Evolutionary conservation across 2,888 invertebrate genomes (phyloP), one percentile per base, ranked within the genome.

Genomic region (Tiphia femorata): DNA sequence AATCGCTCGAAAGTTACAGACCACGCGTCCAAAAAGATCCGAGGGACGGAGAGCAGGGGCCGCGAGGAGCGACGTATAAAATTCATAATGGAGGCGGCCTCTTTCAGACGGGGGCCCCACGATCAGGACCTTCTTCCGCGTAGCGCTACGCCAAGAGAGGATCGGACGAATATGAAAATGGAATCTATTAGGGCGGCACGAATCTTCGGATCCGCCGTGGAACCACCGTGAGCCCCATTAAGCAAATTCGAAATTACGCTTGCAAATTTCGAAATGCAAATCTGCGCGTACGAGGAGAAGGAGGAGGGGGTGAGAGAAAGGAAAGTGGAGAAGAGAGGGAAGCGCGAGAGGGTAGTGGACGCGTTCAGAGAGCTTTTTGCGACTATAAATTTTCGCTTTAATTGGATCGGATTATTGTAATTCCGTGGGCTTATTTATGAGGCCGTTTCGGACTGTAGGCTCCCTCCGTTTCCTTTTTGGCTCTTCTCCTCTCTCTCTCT

Each of bases 341-440:
- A n/a, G n/a, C n/a, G n/a, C n/a, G n/a, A 42, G 23, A 16, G 23
- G 53, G 48, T 27, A 47, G 40, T 25, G 51, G 55, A 44, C 42
- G 59, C 49, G 52, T 71, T 69, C 61, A 60, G 59, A n/a, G n/a
- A n/a, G 55, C 64, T 72, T 77, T 76, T 78, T 74, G 64, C 67
- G 61, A 70, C 78, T 71, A 81, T 81, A 81, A 81, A 82, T 81
- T 81, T 73, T 64, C 59, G 63, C 75, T 77, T 80, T 80, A 80
- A 81, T 81, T 81, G 77, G 80, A 75, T 69, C 74, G 76, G 75
- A 81, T 80, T 77, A 80, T 81, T 79, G 76, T 80, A 79, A 81
- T 81, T 79, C 73, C 65, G 56, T 41, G 50, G 62, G 70, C 65
- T 76, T 78, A 79, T 81, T 81, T 80, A 80, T 80, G 77, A 54